phyloP scores from a whole-genome alignment of 2,113 vertebrate species.

The Uria lomvia region DNA sequence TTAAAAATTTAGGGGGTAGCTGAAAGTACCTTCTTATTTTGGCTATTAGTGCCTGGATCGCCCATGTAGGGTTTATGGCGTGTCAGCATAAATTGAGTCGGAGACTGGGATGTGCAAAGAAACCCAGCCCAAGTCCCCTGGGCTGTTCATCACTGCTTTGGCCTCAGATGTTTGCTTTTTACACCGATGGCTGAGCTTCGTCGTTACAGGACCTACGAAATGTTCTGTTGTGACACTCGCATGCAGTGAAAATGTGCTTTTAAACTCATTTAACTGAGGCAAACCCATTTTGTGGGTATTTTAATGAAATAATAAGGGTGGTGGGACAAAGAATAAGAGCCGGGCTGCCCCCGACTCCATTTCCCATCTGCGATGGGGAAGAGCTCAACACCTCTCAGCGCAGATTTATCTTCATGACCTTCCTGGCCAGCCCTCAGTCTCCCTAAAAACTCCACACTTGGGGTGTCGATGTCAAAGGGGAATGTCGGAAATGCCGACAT shows the following conservation, averaged over 20 bases:
- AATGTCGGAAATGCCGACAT: background rate
- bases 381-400: background rate
- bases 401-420: background rate
- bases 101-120: background rate
- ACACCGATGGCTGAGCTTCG: background rate
- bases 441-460: background rate
- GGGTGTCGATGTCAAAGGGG: background rate
- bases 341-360: background rate
- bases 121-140: background rate
- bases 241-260: fast-evolving
- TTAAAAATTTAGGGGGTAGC: background rate
- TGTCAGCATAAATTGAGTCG: background rate
- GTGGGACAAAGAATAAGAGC: background rate
- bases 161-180: background rate
- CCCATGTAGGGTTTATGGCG: background rate
- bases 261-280: background rate
- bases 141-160: background rate
- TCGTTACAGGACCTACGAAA: background rate
- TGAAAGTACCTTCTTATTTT: background rate
- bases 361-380: background rate
- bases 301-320: background rate
- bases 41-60: background rate
- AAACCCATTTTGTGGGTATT: background rate
- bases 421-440: background rate
- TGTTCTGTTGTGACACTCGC: background rate